Evolutionary conservation across 2,113 vertebrate species (phyloP).

Genomic region (Cygnus buccinator): DNA sequence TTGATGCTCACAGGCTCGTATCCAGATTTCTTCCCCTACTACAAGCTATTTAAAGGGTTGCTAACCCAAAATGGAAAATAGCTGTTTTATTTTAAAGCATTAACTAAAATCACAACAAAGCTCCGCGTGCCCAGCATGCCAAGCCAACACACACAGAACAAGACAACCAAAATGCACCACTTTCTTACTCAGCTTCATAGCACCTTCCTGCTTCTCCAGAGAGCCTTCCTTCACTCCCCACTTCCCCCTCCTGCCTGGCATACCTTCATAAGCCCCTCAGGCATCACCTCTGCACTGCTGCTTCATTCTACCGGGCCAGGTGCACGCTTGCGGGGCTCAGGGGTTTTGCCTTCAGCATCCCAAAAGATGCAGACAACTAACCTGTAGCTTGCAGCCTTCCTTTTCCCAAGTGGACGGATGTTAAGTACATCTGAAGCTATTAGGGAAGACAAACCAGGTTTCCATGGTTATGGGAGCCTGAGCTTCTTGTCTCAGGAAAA

Average conservation of each 20-base stretch:
- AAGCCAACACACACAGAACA: background rate
- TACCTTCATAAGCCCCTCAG: background rate
- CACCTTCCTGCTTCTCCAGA: background rate
- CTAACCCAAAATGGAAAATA: constrained; percentile 21
- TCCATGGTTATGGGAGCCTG: constrained; percentile 65
- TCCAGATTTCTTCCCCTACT: background rate
- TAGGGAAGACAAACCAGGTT: constrained; percentile 58
- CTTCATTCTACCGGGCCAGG: background rate
- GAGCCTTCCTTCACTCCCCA: background rate
- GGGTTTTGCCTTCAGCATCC: background rate
- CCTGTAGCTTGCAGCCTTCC: background rate
- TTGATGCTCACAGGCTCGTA: constrained; percentile 33
- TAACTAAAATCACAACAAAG: constrained; percentile 2
- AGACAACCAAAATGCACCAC: background rate
- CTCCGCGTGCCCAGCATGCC: background rate
- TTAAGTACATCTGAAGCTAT: constrained; percentile 27
- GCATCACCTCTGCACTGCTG: background rate
- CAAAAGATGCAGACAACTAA: background rate
- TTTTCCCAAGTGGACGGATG: constrained; percentile 16
- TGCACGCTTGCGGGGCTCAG: background rate
- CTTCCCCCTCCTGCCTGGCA: background rate
- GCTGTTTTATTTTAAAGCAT: background rate
- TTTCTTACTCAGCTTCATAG: background rate
- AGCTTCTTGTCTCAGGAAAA: background rate
- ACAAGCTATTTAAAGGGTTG: constrained; percentile 39